Percentiles rank a stretch among this genome's conserved stretches.
These are phyloP conservation scores for Catotricha subobsoleta DNA, from an alignment of 2,888 invertebrate genomes.

Conservation along the genomic window DNA sequence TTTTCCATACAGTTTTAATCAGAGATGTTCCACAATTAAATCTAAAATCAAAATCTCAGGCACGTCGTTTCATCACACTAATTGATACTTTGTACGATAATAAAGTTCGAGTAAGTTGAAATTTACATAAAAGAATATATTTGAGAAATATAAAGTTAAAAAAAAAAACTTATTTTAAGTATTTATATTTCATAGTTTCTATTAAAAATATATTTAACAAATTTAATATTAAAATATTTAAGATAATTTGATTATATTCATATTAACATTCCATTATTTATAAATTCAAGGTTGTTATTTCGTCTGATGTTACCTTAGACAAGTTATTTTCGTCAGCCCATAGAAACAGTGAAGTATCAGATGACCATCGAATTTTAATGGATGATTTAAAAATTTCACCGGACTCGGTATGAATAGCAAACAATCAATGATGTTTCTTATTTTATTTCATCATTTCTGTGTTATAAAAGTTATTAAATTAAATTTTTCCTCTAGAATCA, in stretches of 20 bases:
- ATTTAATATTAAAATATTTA: too few species aligned
- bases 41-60: conserved; percentile 61
- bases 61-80: conserved; percentile 86
- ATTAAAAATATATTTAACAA: too few species aligned
- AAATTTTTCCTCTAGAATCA: conserved; percentile 44
- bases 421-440: too few species aligned
- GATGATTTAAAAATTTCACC: conserved; percentile 80
- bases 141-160: too few species aligned
- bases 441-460: too few species aligned
- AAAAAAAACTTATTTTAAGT: too few species aligned
- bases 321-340: conserved; percentile 49
- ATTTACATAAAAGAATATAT: too few species aligned
- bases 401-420: conserved; percentile 24
- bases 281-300: conserved; percentile 75
- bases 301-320: conserved; percentile 59
- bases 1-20: conserved; percentile 89
- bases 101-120: conserved; percentile 44
- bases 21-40: conserved; percentile 74
- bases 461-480: too few species aligned
- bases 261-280: too few species aligned
- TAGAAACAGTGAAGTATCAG: too few species aligned
- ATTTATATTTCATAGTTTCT: too few species aligned
- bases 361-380: conserved; percentile 77
- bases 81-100: conserved; percentile 95
- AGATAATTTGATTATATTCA: too few species aligned